Evolutionary conservation across 2,888 invertebrate species (phyloP), one percentile per base, ranked within the genome.

Genomic region (Polyploca ridens): DNA sequence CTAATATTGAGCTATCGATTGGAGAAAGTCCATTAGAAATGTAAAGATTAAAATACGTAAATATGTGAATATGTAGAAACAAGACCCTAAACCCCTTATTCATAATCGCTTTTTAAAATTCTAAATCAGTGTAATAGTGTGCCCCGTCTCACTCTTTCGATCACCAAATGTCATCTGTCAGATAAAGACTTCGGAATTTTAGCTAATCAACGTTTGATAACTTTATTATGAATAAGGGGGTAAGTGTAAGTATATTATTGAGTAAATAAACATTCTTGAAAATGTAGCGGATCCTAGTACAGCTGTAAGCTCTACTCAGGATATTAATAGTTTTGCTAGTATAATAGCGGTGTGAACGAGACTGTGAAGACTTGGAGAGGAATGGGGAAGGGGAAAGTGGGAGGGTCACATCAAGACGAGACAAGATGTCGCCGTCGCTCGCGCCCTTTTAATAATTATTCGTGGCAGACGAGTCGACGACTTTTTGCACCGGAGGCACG

Each of bases 401-500:
- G 75, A 68, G 69, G 71, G 74, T 73, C 65, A 69, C 69, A 71
- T 77, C 65, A 74, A 83, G 82, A 78, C 86, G 84, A 90, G 90
- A 89, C 90, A 78, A 82, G 85, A 87, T 87, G 90, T 88, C 90
- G 88, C 90, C 90, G 84, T 75, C 69, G 72, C 70, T 77, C 75
- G 81, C 79, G 87, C 87, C 88, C 86, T 88, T n/a, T 89, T 86
- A 79, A 85, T 86, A 86, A 88, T 87, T 87, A 87, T 86, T 85
- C 81, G 84, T 78, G 78, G 82, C 82, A 85, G 85, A 83, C 87
- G 82, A 87, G 88, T 85, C 85, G 86, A 81, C 84, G 85, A 86
- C 86, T 89, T 87, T 87, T 88, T 87, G 83, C 83, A 75, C 35
- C 77, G 69, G 79, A 80, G 82, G 81, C 81, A 76, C 76, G 76